These are phyloP conservation scores for Phaenicophaeus curvirostris DNA, from an alignment of 2,797 vertebrate species.

Conservation along the genomic window DNA sequence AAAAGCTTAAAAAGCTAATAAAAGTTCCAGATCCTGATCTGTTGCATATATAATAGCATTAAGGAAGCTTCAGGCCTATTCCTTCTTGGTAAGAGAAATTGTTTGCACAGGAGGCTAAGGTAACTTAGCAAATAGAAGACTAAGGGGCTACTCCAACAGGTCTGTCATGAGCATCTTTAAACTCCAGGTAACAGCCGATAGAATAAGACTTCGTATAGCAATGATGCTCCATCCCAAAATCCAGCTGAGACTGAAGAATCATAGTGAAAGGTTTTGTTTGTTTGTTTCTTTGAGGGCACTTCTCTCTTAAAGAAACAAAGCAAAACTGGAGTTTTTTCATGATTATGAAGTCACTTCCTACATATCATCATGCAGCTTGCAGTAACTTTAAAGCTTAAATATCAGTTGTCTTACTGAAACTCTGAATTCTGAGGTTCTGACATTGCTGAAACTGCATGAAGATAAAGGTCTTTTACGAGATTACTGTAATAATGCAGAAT, in stretches of 20 bases:
- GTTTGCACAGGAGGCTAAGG: neutral
- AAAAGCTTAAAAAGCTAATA: slow-evolving; percentile 16
- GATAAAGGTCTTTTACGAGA: neutral
- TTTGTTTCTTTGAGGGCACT: neutral
- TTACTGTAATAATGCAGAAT: neutral
- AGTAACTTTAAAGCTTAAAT: neutral
- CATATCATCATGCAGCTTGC: neutral
- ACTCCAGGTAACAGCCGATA: neutral
- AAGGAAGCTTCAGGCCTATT: neutral
- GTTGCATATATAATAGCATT: neutral
- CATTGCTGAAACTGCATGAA: neutral
- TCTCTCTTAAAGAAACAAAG: neutral
- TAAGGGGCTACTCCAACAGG: neutral
- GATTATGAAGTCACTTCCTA: neutral
- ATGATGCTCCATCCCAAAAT: neutral
- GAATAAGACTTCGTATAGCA: neutral
- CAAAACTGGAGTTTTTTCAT: neutral
- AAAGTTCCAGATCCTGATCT: neutral
- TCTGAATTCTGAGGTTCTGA: neutral
- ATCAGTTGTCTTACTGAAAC: neutral
- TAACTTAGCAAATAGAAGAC: neutral
- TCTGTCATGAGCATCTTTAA: neutral
- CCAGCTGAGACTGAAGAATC: neutral
- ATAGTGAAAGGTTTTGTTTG: neutral
- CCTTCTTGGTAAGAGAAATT: neutral